These are phyloP conservation scores for Tamias sibiricus DNA, from an alignment of 2,113 vertebrate species.

Conservation along the genomic window DNA sequence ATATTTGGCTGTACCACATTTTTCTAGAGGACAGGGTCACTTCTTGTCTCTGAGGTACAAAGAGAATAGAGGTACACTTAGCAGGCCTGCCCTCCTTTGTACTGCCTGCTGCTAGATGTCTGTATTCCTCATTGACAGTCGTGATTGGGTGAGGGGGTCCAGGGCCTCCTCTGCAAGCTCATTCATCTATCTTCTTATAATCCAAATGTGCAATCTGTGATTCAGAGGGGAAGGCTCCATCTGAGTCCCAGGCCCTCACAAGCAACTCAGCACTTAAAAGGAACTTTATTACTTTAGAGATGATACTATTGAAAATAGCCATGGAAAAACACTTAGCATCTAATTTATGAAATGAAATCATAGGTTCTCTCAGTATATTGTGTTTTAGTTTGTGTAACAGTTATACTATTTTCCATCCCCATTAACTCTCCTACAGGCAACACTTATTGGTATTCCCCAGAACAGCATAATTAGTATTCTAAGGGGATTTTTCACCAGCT, in stretches of 20 bases:
- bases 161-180: background rate
- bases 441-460: slow-evolving; percentile 58
- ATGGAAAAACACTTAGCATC: slow-evolving; percentile 57
- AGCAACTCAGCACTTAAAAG: slow-evolving; percentile 8
- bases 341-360: slow-evolving; percentile 64
- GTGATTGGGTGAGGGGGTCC: background rate
- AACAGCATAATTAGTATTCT: slow-evolving; percentile 79
- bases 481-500: slow-evolving; percentile 79
- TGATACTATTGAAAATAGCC: slow-evolving; percentile 62
- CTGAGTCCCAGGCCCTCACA: background rate
- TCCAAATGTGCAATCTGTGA: background rate
- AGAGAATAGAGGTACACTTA: background rate
- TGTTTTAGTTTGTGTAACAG: slow-evolving; percentile 70
- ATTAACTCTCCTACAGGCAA: slow-evolving; percentile 64
- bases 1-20: background rate
- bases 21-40: background rate
- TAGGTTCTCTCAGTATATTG: slow-evolving; percentile 41
- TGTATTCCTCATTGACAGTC: background rate
- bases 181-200: background rate
- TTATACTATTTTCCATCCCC: slow-evolving; percentile 68
- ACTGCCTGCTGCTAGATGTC: background rate
- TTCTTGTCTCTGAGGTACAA: background rate
- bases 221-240: background rate
- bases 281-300: slow-evolving; percentile 48
- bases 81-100: background rate